Base-by-base conservation (phyloP, 37 sponge, comb jelly and placozoan species). In the Theonella swinhoei region DNA sequence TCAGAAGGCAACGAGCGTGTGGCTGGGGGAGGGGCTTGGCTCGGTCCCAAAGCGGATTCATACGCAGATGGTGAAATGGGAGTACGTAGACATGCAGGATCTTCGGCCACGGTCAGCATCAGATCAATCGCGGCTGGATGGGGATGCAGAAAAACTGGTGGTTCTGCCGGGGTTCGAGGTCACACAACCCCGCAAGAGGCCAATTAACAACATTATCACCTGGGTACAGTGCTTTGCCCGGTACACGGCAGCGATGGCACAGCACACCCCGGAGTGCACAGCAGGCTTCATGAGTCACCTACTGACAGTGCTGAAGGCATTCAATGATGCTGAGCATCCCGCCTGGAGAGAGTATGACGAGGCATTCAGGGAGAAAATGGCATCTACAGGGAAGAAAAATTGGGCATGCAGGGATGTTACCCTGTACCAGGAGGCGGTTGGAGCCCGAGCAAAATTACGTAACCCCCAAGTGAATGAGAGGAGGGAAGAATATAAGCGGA, bases 11-110 rank as follows among this genome's bases (percentile, higher is more conserved):
- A 4, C 37, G 30, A 37, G 35, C 20, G 73, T 39, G 24, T 59
- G 76, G 76, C 62, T 75, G 62, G 76, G 76, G 4, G 76, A 75
- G 17, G 76, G 76, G 1, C 76, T 75, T 17, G 76, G 76, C 32
- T 47, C 76, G 62, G 30, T 75, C 33, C 60, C 62, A 14, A 35
- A 29, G 20, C 32, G 37, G 34, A 31, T 47, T 4, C 33, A 75
- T 75, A 43, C 39, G 17, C 23, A 33, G 37, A 58, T 58, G 76
- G 1, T 54, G 5, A 75, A 28, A 26, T 75, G 76, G 76, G 76
- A 75, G 25, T 47, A 5, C 29, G 62, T 75, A 3, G 62, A 75
- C 33, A 58, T 75, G 62, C 47, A 42, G 34, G 76, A 75, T 19
- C 58, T 75, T 31, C 76, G 62, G 7, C 76, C 76, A 58, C 39